Evolutionary conservation across 2,888 invertebrate species (phyloP).

Genomic region (Theristus sp.): DNA sequence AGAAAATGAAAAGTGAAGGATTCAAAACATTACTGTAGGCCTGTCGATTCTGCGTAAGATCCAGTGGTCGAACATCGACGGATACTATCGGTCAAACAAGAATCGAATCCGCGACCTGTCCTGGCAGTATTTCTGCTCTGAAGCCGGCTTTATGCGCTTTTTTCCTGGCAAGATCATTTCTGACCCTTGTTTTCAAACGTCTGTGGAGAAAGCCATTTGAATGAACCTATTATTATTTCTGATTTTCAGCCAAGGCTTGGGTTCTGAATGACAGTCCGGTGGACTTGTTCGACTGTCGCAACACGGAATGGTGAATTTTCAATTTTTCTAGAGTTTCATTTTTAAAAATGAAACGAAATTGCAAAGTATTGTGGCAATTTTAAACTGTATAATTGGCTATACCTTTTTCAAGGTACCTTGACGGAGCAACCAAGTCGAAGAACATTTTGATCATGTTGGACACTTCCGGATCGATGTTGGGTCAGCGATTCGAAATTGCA

Average conservation of each 20-base stretch:
- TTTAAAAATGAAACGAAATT: too few relatives aligned
- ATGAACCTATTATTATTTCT: background rate
- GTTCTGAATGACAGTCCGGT: background rate
- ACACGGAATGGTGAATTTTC: background rate
- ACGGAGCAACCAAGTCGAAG: constrained; percentile 91
- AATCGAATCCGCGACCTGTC: constrained; percentile 15
- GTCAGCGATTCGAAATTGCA: constrained; percentile 70
- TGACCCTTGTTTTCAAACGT: too few relatives aligned
- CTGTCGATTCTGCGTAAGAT: constrained; percentile 72
- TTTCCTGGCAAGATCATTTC: constrained; percentile 54
- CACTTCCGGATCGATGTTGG: constrained; percentile 88
- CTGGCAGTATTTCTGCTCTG: constrained; percentile 95
- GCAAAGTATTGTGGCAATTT: too few relatives aligned
- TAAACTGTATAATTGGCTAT: too few relatives aligned
- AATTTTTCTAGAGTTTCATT: too few relatives aligned
- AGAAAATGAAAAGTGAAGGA: too few relatives aligned
- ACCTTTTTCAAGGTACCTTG: constrained; percentile 61
- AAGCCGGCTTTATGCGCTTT: constrained; percentile 72
- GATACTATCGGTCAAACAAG: constrained; percentile 31
- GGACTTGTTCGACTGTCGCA: background rate
- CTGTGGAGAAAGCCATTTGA: too few relatives aligned
- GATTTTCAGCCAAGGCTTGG: background rate
- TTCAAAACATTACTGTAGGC: too few relatives aligned
- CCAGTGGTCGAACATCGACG: constrained; percentile 68
- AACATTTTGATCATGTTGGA: constrained; percentile 87